Evolutionary conservation across 2,113 vertebrate genomes (phyloP).

Genomic region (Canis aureus): DNA sequence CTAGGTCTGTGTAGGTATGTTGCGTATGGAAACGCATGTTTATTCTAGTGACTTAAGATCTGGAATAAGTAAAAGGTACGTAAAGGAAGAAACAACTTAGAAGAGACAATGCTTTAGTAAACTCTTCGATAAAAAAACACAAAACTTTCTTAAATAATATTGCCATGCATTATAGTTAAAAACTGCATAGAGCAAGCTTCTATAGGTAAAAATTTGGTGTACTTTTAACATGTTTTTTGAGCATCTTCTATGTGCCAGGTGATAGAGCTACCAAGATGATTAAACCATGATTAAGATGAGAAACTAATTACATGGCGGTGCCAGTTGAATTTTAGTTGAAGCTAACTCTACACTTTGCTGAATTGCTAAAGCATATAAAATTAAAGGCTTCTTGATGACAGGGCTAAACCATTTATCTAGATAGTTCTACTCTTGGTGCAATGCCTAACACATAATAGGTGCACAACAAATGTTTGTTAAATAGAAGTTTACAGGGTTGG

Average conservation of each 20-base stretch:
- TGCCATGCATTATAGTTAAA: neutral
- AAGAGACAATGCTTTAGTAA: constrained; percentile 8
- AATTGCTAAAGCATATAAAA: neutral
- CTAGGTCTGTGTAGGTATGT: neutral
- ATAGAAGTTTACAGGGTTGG: neutral
- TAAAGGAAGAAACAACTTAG: neutral
- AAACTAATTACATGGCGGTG: neutral
- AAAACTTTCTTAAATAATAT: neutral
- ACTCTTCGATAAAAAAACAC: neutral
- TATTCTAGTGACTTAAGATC: neutral
- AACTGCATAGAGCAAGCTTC: neutral
- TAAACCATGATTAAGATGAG: neutral
- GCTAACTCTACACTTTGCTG: neutral
- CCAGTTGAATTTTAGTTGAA: neutral
- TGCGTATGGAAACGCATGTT: neutral
- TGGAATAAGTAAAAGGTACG: neutral
- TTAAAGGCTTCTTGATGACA: neutral
- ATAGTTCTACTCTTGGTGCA: neutral
- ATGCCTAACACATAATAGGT: neutral
- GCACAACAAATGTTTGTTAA: neutral
- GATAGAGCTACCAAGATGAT: neutral
- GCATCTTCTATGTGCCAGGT: neutral
- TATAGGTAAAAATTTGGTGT: neutral
- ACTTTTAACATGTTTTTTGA: neutral
- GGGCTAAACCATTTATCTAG: neutral